Percentiles rank a stretch among this genome's conserved stretches.
phyloP scores from a whole-genome alignment of 2,888 invertebrate species.

The Tortricodes alternella region DNA sequence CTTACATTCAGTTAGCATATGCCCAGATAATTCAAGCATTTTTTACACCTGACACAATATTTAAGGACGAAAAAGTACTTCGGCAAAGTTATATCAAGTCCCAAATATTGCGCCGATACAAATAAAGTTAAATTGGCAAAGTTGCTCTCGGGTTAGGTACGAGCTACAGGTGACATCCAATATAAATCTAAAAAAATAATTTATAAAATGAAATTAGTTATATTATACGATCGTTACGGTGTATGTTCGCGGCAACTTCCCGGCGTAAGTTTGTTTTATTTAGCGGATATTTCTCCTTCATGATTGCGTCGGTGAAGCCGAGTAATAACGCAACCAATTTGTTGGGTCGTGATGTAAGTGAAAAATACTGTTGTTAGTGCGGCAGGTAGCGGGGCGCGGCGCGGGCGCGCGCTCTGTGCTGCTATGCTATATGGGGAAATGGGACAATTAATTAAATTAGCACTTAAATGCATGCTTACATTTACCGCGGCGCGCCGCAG shows the following conservation, averaged over 20 bases:
- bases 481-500: constrained; percentile 44
- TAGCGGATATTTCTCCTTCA: constrained; percentile 44
- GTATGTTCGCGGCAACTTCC: constrained; percentile 30
- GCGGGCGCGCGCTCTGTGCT: constrained; percentile 42
- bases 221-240: constrained; percentile 43
- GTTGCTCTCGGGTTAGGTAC: constrained; percentile 53
- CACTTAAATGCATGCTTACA: constrained; percentile 64
- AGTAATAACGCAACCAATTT: constrained; percentile 59
- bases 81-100: constrained; percentile 66
- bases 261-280: constrained; percentile 35
- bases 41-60: constrained; percentile 66
- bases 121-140: constrained; percentile 82
- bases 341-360: constrained; percentile 61
- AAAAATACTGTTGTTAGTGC: constrained; percentile 63
- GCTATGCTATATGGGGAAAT: constrained; percentile 63
- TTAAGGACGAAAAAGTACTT: constrained; percentile 58
- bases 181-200: constrained; percentile 60
- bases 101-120: constrained; percentile 69
- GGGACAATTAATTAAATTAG: constrained; percentile 79
- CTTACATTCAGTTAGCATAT: constrained; percentile 67
- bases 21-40: constrained; percentile 38
- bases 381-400: constrained; percentile 30
- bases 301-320: constrained; percentile 40
- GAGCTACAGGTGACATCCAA: constrained; percentile 64
- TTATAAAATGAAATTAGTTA: constrained; percentile 60